A percentile compares a stretch with the other conserved stretches of the same genome.
These are phyloP conservation scores for Microctonus brassicae DNA, from an alignment of 2,888 invertebrate genomes.

Conservation along the genomic window DNA sequence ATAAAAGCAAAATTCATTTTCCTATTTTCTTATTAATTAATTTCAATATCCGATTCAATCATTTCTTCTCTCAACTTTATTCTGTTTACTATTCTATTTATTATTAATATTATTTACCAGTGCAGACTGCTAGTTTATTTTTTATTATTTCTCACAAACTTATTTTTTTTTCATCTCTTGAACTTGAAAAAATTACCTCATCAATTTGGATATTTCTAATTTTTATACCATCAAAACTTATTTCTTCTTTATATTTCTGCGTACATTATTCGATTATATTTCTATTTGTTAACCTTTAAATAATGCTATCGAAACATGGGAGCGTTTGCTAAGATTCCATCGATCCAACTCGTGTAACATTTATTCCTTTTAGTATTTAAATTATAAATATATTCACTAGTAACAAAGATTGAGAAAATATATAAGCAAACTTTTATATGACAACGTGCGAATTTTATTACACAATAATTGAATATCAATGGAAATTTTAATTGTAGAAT, in stretches of 20 bases:
- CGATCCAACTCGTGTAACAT: slow-evolving; percentile 42
- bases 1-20: neutral
- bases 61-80: neutral
- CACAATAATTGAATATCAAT: too few species aligned
- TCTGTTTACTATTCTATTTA: too few species aligned
- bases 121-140: too few species aligned
- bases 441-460: too few species aligned
- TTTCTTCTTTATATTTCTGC: neutral
- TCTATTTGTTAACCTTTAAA: slow-evolving; percentile 43
- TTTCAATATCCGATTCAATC: neutral
- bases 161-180: too few species aligned
- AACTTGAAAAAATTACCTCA: neutral
- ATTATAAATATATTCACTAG: too few species aligned
- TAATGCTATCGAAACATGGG: slow-evolving; percentile 31
- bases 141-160: too few species aligned
- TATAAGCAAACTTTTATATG: too few species aligned
- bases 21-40: neutral
- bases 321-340: slow-evolving; percentile 46
- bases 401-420: too few species aligned
- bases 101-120: too few species aligned
- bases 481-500: too few species aligned
- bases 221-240: neutral
- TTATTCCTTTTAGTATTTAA: too few species aligned
- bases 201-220: neutral
- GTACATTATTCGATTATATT: slow-evolving; percentile 1